Base-by-base conservation (phyloP, 2,888 invertebrate species). In the Lysandra bellargus region DNA sequence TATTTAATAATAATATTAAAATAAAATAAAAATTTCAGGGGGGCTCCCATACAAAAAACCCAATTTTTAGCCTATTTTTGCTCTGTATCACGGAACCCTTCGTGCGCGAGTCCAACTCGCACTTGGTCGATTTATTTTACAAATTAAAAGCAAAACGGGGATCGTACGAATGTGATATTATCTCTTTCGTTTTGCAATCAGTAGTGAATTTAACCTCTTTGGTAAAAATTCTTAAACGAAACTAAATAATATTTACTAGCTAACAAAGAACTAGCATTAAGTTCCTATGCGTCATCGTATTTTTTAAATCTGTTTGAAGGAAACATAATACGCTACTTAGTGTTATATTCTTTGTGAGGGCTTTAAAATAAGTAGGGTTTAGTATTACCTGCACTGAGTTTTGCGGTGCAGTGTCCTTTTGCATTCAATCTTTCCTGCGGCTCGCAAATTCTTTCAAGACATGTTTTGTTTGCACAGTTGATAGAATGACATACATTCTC, bases 401-500 rank as follows among this genome's bases (percentile, higher is more conserved):
- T 87, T 79, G 90, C 91, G 74, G 82, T 83, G 80, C 94, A 94
- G 83, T 94, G 94, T 6, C 93, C 94, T 84, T 86, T 89, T 44
- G 90, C 88, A 83, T 92, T 91, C 78, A 88, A 87, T 83, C 94
- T 87, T 23, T 91, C 85, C 79, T 85, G 84, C 23, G 92, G 91
- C 17, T 80, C 79, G 82, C 94, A 94, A 80, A 86, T 87, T 87
- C 94, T 90, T 80, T 93, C 90, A 1, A 88, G 80, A 81, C 94
- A 94, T 14, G 82, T 85, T 84, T 92, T 92, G 69, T 91, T 85
- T 12, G 83, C 85, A 82, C 94, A 94, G 83, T 93, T 93, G 88
- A 94, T 91, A 49, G 94, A 94, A 83, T 92, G 92, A 80, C 94
- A 94, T 82, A 88, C 83, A 76, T 82, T 87, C 79, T 90, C 85